Conservation (phyloP, 1,140 invertebrate genomes). For the Diuraphis noxia region DNA sequence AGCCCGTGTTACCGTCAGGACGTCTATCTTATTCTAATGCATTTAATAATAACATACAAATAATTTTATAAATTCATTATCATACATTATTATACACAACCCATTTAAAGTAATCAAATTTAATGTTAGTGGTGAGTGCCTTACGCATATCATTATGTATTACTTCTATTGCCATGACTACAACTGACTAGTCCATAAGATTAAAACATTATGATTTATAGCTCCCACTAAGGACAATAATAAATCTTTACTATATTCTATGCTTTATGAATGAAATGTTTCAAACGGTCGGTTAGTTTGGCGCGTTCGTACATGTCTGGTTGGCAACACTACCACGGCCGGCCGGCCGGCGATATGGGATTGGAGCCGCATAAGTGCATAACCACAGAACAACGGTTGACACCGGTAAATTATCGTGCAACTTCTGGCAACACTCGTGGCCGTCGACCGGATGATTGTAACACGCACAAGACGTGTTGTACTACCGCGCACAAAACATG, state of each 20-base stretch:
- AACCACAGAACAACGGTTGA: too few species aligned
- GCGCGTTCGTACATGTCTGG: background rate
- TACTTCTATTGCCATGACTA: too few species aligned
- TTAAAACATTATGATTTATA: too few species aligned
- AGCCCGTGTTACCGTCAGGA: too few species aligned
- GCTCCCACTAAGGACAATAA: background rate
- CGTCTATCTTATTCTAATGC: too few species aligned
- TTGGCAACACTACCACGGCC: background rate
- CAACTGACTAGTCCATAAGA: too few species aligned
- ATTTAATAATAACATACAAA: too few species aligned
- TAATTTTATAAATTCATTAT: too few species aligned
- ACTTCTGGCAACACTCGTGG: constrained; percentile 37
- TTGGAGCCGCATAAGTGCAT: background rate
- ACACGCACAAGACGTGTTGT: constrained; percentile 12
- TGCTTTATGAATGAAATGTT: background rate
- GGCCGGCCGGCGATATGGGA: background rate
- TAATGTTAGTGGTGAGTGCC: too few species aligned
- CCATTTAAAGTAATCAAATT: too few species aligned
- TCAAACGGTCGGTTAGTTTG: background rate
- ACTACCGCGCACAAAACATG: background rate
- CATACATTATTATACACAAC: too few species aligned
- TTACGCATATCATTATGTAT: too few species aligned
- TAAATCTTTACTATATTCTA: background rate
- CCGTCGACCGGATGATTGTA: background rate
- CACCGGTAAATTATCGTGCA: background rate